phyloP scores from a whole-genome alignment of 2,113 vertebrate species.

The Neogale vison region DNA sequence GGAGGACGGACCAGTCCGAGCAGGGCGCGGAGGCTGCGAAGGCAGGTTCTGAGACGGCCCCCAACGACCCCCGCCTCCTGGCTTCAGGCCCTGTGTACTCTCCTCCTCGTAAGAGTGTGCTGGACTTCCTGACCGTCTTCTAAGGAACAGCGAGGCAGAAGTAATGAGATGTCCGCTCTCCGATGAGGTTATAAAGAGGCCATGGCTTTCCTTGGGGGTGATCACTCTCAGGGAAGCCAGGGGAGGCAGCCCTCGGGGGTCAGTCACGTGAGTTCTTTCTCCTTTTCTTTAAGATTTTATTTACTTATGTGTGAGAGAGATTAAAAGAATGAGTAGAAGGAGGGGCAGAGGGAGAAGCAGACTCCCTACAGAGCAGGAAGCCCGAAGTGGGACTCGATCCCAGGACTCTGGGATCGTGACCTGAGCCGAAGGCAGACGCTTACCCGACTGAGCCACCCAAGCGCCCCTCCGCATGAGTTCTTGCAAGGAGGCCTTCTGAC shows the following conservation, averaged over 20 bases:
- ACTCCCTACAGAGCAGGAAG: no score
- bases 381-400: no score
- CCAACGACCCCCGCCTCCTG: neutral
- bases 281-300: no score
- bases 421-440: no score
- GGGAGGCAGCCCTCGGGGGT: rapidly evolving
- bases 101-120: neutral
- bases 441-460: no score
- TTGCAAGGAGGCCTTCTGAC: neutral
- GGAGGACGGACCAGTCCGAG: neutral
- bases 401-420: no score
- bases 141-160: no score
- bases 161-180: neutral
- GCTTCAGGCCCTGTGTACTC: no score
- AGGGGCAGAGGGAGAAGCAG: no score
- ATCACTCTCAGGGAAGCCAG: neutral
- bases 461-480: rapidly evolving
- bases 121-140: neutral
- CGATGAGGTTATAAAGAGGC: neutral
- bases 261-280: no score
- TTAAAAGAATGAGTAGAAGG: no score
- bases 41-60: neutral
- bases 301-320: no score
- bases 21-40: neutral
- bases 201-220: neutral